Base-by-base conservation (phyloP, 2,888 invertebrate species). In the Imbricaverruca yamaguchii region DNA sequence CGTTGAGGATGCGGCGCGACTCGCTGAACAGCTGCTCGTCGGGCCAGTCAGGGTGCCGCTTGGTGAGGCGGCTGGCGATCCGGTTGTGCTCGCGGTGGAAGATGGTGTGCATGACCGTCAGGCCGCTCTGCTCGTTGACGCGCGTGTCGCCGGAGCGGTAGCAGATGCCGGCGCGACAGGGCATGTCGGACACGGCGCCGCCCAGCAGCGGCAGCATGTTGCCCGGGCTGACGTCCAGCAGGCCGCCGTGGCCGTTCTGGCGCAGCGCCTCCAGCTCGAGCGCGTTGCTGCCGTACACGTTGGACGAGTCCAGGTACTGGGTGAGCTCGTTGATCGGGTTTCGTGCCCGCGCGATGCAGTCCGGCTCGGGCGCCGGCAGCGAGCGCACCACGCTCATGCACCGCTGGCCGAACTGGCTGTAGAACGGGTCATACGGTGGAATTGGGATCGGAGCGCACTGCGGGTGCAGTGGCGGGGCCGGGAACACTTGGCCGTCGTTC, bases 361-460 rank as follows among this genome's bases (percentile, higher is more conserved):
- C 90, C 81, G 91, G 89, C 84, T 92, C 91, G 81, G 91, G 90
- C 80, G 93, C 92, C 3, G 91, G 91, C 65, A 89, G 89, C 3
- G 92, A 92, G 83, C 93, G 89, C 11, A 93, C 91, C 85, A 93
- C 93, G 88, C 92, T 92, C 89, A 92, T 90, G 86, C 93, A 94
- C 69, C 89, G 88, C 13, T 88, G 87, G 1, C 82, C 78, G 53
- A 80, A 79, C 12, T 57, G 74, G 21, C 80, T 25, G 82, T 80
- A 83, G 83, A 82, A 83, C 15, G 83, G 83, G 80, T 84, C 84
- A 67, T 83, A 56, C 7, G 25, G 69, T 0, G 84, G 83, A 57
- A 84, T 83, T 15, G 61, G 61, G 23, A 84, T 83, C n/a, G 83
- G 82, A 69, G 82, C 82, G 79, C 84, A 84, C 23, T 81, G 57